Evolutionary conservation across 2,797 vertebrate genomes (phyloP).

Genomic region (Adelosebastes latens): DNA sequence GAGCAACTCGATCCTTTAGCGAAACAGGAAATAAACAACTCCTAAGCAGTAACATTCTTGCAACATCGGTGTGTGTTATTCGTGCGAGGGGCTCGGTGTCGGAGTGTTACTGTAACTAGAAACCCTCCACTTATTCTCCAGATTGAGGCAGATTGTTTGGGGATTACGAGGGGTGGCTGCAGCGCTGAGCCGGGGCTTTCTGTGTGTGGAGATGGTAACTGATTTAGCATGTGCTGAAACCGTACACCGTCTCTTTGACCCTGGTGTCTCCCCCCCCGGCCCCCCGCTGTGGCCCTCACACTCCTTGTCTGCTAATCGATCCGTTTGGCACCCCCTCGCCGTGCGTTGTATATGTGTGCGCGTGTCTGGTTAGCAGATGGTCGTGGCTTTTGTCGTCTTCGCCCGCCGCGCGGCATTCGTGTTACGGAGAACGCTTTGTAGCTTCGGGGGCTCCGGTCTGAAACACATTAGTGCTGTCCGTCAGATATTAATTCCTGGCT

Average conservation of each 20-base stretch:
- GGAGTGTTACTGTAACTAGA: conserved; percentile 78
- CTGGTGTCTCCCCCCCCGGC: conserved; percentile 66
- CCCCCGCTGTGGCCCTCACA: conserved; percentile 78
- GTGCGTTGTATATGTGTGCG: conserved; percentile 51
- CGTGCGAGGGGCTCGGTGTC: conserved; percentile 30
- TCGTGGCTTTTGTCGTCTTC: conserved; percentile 65
- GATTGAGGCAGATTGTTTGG: conserved; percentile 82
- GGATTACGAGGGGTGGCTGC: conserved; percentile 78
- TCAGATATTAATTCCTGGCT: conserved; percentile 81
- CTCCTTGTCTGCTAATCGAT: conserved; percentile 88
- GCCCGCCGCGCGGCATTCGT: conserved; percentile 55
- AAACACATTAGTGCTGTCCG: conserved; percentile 83
- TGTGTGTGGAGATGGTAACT: conserved; percentile 79
- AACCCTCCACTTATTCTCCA: conserved; percentile 77
- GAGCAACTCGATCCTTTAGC: conserved; percentile 18
- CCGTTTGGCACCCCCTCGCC: conserved; percentile 81
- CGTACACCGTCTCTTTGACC: conserved; percentile 84
- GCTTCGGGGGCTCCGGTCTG: conserved; percentile 75
- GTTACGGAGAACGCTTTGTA: conserved; percentile 80
- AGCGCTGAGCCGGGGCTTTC: conserved; percentile 73
- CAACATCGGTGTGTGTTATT: conserved; percentile 29
- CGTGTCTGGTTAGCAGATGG: conserved; percentile 84
- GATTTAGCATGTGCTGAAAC: conserved; percentile 88
- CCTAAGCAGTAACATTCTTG: conserved; percentile 41
- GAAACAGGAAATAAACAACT: conserved; percentile 62